Evolutionary conservation across 2,888 invertebrate species (phyloP).

Genomic region (Phytoseiulus persimilis): DNA sequence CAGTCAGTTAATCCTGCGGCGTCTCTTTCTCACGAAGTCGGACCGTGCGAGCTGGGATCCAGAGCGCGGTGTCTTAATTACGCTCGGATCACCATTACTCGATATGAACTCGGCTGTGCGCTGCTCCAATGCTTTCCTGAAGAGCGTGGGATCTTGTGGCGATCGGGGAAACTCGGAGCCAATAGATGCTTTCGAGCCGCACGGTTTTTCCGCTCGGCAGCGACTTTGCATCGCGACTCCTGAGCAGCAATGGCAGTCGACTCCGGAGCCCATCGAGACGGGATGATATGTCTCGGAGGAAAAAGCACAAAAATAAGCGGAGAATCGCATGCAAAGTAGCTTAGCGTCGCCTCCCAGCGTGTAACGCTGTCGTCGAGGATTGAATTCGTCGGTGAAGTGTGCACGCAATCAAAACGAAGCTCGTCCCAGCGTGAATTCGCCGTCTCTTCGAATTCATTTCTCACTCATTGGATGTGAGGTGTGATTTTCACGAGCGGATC

Average conservation of each 20-base stretch:
- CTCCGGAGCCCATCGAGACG: no score
- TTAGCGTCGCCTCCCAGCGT: no score
- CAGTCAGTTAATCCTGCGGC: not conserved
- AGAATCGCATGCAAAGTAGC: no score
- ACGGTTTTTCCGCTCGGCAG: no score
- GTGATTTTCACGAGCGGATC: slow-evolving; percentile 5
- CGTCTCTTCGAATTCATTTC: not conserved
- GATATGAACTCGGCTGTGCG: not conserved
- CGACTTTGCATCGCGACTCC: no score
- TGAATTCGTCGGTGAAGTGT: not conserved
- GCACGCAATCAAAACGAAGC: not conserved
- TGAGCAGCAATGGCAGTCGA: no score
- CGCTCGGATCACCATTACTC: not conserved
- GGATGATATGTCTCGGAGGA: no score
- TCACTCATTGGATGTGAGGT: not conserved
- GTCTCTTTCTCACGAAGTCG: not conserved
- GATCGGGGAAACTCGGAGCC: no score
- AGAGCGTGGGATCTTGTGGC: not conserved
- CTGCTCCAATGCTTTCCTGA: not conserved
- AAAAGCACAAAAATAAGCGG: no score
- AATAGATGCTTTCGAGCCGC: no score
- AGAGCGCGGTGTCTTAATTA: not conserved
- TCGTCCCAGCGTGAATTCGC: not conserved
- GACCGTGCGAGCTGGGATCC: not conserved
- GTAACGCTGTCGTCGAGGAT: not conserved